These are phyloP conservation scores for Streblospio benedicti DNA, from an alignment of 1,140 invertebrate species.

Conservation along the genomic window DNA sequence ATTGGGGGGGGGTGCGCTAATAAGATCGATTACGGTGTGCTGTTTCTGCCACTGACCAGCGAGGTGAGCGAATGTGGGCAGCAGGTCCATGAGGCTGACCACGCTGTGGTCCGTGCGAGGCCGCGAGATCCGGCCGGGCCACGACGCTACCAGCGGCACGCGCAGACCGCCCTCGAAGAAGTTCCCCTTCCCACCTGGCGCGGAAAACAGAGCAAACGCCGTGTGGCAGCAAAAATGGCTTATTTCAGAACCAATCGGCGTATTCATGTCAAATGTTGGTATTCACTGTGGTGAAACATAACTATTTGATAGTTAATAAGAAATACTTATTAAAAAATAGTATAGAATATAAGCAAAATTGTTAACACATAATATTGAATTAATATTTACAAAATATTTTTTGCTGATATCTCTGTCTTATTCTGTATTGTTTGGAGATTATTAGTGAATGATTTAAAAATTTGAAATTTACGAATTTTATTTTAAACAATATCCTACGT, in stretches of 20 bases:
- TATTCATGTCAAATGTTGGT: neutral
- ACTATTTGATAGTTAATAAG: slow-evolving; percentile 1
- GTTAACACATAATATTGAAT: no score
- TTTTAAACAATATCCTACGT: neutral
- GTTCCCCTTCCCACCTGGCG: slow-evolving; percentile 46
- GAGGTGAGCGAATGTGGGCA: slow-evolving; percentile 34
- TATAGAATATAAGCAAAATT: no score
- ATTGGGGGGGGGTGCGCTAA: no score
- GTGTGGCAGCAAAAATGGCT: neutral
- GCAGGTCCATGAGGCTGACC: slow-evolving; percentile 47
- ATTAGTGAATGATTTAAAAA: no score
- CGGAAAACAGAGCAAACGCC: neutral
- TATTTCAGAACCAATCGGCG: neutral
- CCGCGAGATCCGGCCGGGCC: slow-evolving; percentile 32
- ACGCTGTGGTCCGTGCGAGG: slow-evolving; percentile 27
- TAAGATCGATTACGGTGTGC: no score
- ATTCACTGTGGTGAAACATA: neutral
- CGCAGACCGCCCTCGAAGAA: slow-evolving; percentile 49
- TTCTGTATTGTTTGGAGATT: no score
- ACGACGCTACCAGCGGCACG: slow-evolving; percentile 44
- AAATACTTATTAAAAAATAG: neutral
- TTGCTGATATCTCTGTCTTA: neutral
- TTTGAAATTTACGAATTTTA: no score
- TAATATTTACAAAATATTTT: no score
- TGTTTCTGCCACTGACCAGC: no score